Evolutionary conservation across 2,113 vertebrate genomes (phyloP).

Genomic region (Brienomyrus brachyistius): DNA sequence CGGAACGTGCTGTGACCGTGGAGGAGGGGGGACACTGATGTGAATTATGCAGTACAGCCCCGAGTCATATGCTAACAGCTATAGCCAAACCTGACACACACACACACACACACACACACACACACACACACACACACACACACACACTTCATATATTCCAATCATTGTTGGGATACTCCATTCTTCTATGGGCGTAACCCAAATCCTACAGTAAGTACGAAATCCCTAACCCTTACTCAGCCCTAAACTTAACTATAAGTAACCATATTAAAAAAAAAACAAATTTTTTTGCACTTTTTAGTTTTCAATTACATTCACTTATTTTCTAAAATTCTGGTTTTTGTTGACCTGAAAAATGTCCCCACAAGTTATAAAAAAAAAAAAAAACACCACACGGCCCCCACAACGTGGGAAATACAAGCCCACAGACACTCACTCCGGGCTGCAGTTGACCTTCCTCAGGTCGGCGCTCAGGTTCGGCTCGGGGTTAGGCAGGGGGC

Average conservation of each 20-base stretch:
- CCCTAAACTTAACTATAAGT: neutral
- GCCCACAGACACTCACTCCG: constrained; percentile 68
- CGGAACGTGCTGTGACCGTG: constrained; percentile 75
- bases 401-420: neutral
- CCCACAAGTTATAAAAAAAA: neutral
- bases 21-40: neutral
- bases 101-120: neutral
- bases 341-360: neutral
- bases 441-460: constrained; percentile 87
- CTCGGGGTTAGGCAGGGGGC: constrained; percentile 70
- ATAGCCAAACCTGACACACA: neutral
- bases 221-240: neutral
- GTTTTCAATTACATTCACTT: neutral
- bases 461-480: constrained; percentile 86
- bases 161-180: too few species aligned
- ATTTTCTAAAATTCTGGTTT: neutral
- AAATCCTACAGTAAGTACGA: neutral
- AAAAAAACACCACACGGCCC: neutral
- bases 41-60: neutral
- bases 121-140: neutral
- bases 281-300: neutral
- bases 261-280: neutral
- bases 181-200: too few species aligned
- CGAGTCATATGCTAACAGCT: neutral
- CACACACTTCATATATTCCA: neutral